Evolutionary conservation across 2,797 vertebrate species (phyloP), one percentile per base, ranked within the genome.

Genomic region (Scleropages formosus): DNA sequence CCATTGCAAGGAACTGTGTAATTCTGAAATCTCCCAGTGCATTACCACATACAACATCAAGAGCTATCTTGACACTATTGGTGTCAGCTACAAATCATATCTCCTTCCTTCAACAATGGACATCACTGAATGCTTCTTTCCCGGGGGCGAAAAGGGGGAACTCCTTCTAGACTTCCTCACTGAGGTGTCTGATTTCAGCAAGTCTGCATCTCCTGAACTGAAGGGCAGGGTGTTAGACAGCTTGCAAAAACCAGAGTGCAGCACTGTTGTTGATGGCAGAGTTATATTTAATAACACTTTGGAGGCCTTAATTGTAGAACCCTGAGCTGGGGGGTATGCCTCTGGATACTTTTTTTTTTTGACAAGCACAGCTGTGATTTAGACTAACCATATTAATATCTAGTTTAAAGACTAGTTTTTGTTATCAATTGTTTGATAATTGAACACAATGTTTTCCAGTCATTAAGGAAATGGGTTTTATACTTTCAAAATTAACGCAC

Each of bases 91-190:
- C 80, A 84, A 90, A 73, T 84, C 80, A 73, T 87, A 92, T 0
- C 90, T 93, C 73, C 87, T 97, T 70, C 87, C 85, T 1, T 97
- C 96, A 31, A 83, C 92, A 27, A 84, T 98, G 91, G 96, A 98
- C 60, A 96, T 99, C 86, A 95, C 93, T 0, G 94, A 96, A 84
- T 98, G 96, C 82, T 98, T 98, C 84, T 84, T 76, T 4, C 90
- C 94, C 53, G 95, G 94, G 0, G 89, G 93, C 74, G 85, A 89
- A 81, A 91, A 91, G 1, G 96, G 96, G 74, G 95, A 95, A 67
- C 83, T 97, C 56, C 83, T 99, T 82, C 89, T 95, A 73, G 96
- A 99, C 83, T 98, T 98, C 83, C 90, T 98, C 82, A 98, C 96
- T 0, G 92, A 96, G 87, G 93, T 93, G 13, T 74, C 74, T 26